Evolutionary conservation across 2,797 vertebrate species (phyloP), one percentile per base, ranked within the genome.

Genomic region (Arnoldichthys spilopterus): DNA sequence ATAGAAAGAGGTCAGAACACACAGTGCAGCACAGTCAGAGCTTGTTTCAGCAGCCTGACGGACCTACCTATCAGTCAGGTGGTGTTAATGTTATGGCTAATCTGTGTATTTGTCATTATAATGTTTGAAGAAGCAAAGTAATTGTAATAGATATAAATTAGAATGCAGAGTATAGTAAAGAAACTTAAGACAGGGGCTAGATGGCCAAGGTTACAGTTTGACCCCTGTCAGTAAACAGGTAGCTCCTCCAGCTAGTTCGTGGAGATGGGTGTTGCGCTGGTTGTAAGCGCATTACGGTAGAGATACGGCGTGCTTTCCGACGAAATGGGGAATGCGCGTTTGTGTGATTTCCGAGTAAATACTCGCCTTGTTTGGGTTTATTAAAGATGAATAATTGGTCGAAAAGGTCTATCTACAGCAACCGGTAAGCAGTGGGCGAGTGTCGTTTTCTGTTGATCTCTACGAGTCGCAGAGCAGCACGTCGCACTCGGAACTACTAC

Each of bases 271-370:
- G n/a, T 2, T n/a, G 30, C 18, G 68, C 40, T 68, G 8, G 43
- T 6, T 47, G 30, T 67, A 67, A 20, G 30, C 4, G 7, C 13
- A 53, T 64, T 45, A 77, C 69, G 80, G 75, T 54, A 32, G 3
- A 3, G 6, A 34, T 62, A 34, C 43, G 24, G 34, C 0, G 16
- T 12, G 8, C 13, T 18, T 15, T 3, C 51, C 22, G 6, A 28
- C 6, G 32, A 26, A 51, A 3, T 4, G 6, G 64, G 34, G n/a
- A 30, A 72, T 47, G 8, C 11, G 18, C 7, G 13, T 56, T 70
- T 26, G 16, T 20, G 34, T 59, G 11, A 28, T 37, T 67, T 40
- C 13, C 45, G 11, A 22, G 15, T 11, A 4, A 45, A 22, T 43
- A 15, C 20, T 12, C 6, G 8, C 64, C 18, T 13, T 45, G 4